Evolutionary conservation across 1,140 invertebrate species (phyloP).

Genomic region (Diprion similis): DNA sequence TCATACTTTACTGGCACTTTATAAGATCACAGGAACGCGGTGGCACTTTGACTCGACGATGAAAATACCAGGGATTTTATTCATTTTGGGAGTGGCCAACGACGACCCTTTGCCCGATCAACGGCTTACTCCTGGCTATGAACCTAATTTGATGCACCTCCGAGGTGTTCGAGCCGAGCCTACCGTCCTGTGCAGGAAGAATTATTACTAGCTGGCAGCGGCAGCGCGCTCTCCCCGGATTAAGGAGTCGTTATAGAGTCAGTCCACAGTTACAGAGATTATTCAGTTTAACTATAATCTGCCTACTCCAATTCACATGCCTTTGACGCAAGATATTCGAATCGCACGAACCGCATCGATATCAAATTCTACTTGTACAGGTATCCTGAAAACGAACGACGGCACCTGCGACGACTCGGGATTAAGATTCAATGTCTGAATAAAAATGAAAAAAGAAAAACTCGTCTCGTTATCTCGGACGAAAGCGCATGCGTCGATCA

Average conservation of each 20-base stretch:
- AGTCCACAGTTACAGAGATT: neutral
- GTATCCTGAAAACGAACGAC: neutral
- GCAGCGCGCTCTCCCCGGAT: neutral
- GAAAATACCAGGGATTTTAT: conserved; percentile 24
- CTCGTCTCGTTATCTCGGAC: no score
- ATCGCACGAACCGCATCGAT: neutral
- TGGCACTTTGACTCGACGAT: neutral
- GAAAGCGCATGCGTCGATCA: no score
- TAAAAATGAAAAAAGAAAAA: no score
- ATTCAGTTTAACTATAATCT: neutral
- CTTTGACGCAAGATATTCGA: no score
- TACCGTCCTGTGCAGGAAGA: neutral
- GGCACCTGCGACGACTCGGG: neutral
- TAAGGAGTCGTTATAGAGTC: neutral
- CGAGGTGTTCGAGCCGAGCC: neutral
- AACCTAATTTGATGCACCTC: neutral
- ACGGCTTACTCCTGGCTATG: conserved; percentile 4
- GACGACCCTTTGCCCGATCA: neutral
- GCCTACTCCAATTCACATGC: neutral
- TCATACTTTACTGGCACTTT: no score
- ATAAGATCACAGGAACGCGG: no score
- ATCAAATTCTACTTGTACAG: neutral
- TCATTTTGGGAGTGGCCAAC: conserved; percentile 27
- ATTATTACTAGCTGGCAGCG: neutral
- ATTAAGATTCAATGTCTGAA: no score